These are phyloP conservation scores for Hanleya hanleyi DNA, from an alignment of 2,888 invertebrate genomes.

Conservation along the genomic window DNA sequence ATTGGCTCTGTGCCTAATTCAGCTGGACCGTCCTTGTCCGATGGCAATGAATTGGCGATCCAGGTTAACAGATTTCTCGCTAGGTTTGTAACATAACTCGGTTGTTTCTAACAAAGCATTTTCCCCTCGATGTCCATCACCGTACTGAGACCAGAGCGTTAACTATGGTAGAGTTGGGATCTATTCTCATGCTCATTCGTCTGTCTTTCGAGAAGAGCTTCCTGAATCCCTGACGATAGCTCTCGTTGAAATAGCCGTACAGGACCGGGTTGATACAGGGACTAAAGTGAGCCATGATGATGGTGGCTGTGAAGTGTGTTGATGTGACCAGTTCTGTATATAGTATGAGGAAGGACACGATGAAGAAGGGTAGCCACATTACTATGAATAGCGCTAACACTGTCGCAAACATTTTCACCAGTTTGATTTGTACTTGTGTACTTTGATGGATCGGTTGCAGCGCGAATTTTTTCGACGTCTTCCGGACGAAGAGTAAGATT, in stretches of 20 bases:
- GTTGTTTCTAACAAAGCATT: too few species aligned
- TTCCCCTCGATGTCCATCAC: too few species aligned
- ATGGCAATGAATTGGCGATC: too few species aligned
- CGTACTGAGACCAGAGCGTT: not conserved
- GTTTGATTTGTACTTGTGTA: slow-evolving; percentile 37
- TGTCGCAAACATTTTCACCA: slow-evolving; percentile 47
- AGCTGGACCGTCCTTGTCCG: too few species aligned
- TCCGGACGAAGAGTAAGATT: slow-evolving; percentile 36
- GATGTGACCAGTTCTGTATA: slow-evolving; percentile 47
- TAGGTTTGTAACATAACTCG: too few species aligned
- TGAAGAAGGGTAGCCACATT: slow-evolving; percentile 52
- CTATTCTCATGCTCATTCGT: slow-evolving; percentile 4
- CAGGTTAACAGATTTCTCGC: too few species aligned
- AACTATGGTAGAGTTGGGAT: not conserved
- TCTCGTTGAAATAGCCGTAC: slow-evolving; percentile 51
- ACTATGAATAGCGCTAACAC: slow-evolving; percentile 43
- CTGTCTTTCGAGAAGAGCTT: slow-evolving; percentile 22
- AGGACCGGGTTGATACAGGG: slow-evolving; percentile 51
- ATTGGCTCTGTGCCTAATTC: too few species aligned
- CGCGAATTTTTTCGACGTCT: slow-evolving; percentile 23
- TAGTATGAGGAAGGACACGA: slow-evolving; percentile 46
- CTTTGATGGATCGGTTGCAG: slow-evolving; percentile 18
- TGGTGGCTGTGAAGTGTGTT: slow-evolving; percentile 46
- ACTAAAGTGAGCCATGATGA: slow-evolving; percentile 46
- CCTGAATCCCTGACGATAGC: slow-evolving; percentile 43